A percentile compares a stretch with the other conserved stretches of the same genome.
Conservation (phyloP, 2,888 invertebrate species). For the Allolobophora icterica region DNA sequence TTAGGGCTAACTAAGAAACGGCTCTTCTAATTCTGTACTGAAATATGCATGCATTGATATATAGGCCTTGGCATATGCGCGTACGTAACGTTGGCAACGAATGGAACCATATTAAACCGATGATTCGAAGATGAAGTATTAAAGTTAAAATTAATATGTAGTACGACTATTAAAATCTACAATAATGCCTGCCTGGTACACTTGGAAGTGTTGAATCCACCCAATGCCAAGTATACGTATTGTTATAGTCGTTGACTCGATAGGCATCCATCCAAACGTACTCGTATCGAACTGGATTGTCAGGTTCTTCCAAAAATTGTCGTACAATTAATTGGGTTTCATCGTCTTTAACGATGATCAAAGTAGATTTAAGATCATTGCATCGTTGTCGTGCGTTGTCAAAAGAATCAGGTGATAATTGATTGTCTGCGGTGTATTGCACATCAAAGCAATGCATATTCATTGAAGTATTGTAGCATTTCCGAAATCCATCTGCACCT, state of each 20-base stretch:
- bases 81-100: no score
- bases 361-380: neutral
- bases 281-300: neutral
- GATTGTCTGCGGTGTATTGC: neutral
- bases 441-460: neutral
- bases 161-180: no score
- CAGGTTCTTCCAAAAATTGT: neutral
- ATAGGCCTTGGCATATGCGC: no score
- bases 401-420: neutral
- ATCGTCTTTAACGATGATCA: neutral
- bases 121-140: no score
- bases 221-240: neutral
- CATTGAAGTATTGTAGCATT: neutral
- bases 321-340: neutral
- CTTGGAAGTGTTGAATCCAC: neutral
- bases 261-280: constrained; percentile 8
- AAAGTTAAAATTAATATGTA: no score
- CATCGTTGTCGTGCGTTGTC: neutral
- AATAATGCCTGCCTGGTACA: neutral
- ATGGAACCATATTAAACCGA: no score
- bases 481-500: neutral
- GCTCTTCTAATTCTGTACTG: no score
- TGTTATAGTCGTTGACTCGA: neutral
- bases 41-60: no score
- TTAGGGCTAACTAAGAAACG: no score